Percentiles rank a stretch among this genome's conserved stretches.
Conservation (phyloP, 2,888 invertebrate genomes). For the Drosophila antonietae region DNA sequence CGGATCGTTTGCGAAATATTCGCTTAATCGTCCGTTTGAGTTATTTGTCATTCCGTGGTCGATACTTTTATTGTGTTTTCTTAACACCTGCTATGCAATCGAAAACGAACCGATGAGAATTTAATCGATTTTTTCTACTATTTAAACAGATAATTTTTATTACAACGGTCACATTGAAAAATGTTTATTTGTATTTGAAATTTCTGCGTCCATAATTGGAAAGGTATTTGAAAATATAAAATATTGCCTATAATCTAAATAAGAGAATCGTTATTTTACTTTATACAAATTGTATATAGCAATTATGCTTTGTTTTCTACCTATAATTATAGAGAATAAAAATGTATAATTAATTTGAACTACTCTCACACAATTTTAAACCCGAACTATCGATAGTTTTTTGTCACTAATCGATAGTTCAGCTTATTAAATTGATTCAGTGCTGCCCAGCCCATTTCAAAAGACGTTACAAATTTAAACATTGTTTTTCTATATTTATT, state of each 20-base stretch:
- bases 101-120: conserved; percentile 12
- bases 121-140: conserved; percentile 3
- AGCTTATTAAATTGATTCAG: neutral
- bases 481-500: conserved; percentile 31
- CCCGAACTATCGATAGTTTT: neutral
- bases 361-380: neutral
- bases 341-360: neutral
- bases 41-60: conserved; percentile 60
- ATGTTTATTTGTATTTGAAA: neutral
- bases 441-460: conserved; percentile 6
- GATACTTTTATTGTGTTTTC: conserved; percentile 28
- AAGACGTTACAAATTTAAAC: conserved; percentile 16
- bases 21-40: conserved; percentile 77
- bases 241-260: neutral
- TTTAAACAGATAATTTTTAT: neutral
- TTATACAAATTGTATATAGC: neutral
- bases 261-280: neutral
- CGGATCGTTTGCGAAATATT: conserved; percentile 84
- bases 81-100: conserved; percentile 27
- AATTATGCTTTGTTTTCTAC: neutral
- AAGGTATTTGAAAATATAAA: neutral
- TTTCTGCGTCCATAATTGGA: neutral
- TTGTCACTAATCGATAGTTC: neutral
- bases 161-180: neutral
- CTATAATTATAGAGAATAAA: neutral